Percentiles rank a stretch among this genome's conserved stretches.
phyloP scores from a whole-genome alignment of 2,113 vertebrate genomes.

The Nematolebias whitei region DNA sequence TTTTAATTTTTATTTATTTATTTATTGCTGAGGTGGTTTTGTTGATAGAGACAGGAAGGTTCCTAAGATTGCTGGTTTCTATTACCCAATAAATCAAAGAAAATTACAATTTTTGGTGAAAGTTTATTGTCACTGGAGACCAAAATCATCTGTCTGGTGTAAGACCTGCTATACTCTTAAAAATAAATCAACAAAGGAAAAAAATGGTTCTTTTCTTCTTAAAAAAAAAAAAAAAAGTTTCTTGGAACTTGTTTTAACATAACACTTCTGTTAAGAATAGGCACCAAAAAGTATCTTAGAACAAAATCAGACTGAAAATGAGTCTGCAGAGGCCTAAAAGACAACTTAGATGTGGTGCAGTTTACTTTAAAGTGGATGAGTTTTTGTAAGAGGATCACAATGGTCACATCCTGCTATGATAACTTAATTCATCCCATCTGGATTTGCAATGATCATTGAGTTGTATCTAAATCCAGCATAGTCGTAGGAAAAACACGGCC shows the following conservation, averaged over 20 bases:
- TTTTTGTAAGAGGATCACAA: constrained; percentile 56
- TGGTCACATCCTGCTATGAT: constrained; percentile 65
- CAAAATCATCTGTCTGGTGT: too few species aligned
- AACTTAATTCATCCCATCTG: constrained; percentile 64
- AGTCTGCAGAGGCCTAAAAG: constrained; percentile 20
- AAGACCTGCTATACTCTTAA: too few species aligned
- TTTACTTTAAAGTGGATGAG: constrained; percentile 52
- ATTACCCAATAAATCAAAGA: too few species aligned
- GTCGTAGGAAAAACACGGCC: constrained; percentile 15
- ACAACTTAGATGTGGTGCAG: constrained; percentile 27
- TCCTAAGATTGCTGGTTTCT: too few species aligned
- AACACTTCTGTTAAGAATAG: constrained; percentile 15
- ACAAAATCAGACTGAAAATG: not conserved
- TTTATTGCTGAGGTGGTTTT: too few species aligned
- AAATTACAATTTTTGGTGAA: too few species aligned
- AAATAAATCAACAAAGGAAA: too few species aligned
- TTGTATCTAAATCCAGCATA: constrained; percentile 28
- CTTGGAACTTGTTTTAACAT: constrained; percentile 8
- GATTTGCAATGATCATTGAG: constrained; percentile 24
- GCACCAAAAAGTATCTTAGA: not conserved
- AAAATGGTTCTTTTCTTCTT: too few species aligned
- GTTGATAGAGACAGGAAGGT: too few species aligned
- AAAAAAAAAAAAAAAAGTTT: not conserved
- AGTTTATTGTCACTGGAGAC: too few species aligned
- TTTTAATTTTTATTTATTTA: too few species aligned